Base-by-base conservation (phyloP, 1,140 invertebrate genomes). In the Ostrea edulis region DNA sequence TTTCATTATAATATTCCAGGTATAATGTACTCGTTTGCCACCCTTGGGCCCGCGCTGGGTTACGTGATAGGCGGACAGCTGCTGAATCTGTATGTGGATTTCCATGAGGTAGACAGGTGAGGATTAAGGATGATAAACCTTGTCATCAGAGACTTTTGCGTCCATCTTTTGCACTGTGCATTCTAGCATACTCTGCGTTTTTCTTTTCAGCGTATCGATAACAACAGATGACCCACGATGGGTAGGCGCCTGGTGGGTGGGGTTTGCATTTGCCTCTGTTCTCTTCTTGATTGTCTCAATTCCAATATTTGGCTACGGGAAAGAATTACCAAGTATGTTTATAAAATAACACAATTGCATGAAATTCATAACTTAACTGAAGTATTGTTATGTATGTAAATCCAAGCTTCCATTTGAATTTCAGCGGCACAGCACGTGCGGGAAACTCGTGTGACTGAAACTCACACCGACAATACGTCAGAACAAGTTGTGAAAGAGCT, bases 201-300 rank as follows among this genome's bases (percentile, higher is more conserved):
- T 20, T 96, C 95, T 95, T 95, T 54, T 96, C 97, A 20, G 97
- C 96, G 20, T 92, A 97, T 82, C 94, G 97, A 82, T 96, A 97
- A 95, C 97, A 96, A 84, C 97, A 9, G 95, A 96, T 29, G 97
- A 97, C 93, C 97, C 97, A 35, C 96, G 97, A 81, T 98, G 98
- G 97, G 97, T 99, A 25, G 98, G 98, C 29, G 98, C 98, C 96
- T 99, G 98, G 98, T 99, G 98, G 98, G 97, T 98, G 25, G 98
- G 98, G 20, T 98, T 98, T 93, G 93, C 98, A 3, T 95, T 98
- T 0, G 97, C 97, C 87, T 97, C 97, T 0, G 93, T 97, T 14
- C 95, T 98, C 0, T 96, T 98, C 0, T 96, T 98, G 54, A 93
- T 98, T 35, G 97, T 98, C 20, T 97, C 97, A 2, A 96, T 98